These are phyloP conservation scores for Pachyrhynchus sulphureomaculatus DNA, from an alignment of 1,140 invertebrate species.

Conservation along the genomic window DNA sequence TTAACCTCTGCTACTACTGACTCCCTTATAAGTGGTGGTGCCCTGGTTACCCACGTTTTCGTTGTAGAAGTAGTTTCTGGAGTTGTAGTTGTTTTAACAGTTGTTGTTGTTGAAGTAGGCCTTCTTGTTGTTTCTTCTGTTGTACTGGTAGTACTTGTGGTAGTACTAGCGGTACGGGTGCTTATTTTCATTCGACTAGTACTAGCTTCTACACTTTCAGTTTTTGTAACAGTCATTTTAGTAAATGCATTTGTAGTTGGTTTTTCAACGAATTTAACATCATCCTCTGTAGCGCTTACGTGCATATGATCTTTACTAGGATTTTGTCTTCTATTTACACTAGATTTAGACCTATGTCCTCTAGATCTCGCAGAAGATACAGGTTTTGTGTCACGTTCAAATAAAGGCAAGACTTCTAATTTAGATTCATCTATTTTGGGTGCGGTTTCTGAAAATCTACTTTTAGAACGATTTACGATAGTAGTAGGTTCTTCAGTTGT, in stretches of 20 bases:
- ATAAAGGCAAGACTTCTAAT: slow-evolving; percentile 46
- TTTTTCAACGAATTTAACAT: slow-evolving; percentile 32
- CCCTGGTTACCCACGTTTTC: slow-evolving; percentile 8
- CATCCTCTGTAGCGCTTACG: slow-evolving; percentile 35
- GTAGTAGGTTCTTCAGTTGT: neutral
- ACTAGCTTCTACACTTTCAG: slow-evolving; percentile 18
- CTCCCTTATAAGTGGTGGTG: slow-evolving; percentile 37
- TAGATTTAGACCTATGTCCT: slow-evolving; percentile 9
- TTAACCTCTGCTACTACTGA: slow-evolving; percentile 44
- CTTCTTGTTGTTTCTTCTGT: slow-evolving; percentile 13
- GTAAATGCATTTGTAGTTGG: slow-evolving; percentile 17
- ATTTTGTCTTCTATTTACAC: slow-evolving; percentile 2
- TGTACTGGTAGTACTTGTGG: slow-evolving; percentile 9
- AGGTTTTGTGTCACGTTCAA: slow-evolving; percentile 43
- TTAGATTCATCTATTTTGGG: slow-evolving; percentile 43
- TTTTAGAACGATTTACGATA: slow-evolving; percentile 10
- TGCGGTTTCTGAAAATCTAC: slow-evolving; percentile 29
- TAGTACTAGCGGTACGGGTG: slow-evolving; percentile 3
- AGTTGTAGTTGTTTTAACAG: slow-evolving; percentile 3
- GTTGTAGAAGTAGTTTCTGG: neutral
- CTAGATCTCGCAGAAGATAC: slow-evolving; percentile 18
- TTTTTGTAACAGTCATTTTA: slow-evolving; percentile 9
- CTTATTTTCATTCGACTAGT: slow-evolving; percentile 2
- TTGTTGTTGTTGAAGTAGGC: slow-evolving; percentile 9
- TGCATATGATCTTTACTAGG: slow-evolving; percentile 14